Percentiles rank a stretch among this genome's conserved stretches.
Conservation (phyloP, 1,140 invertebrate species). For the Drosophila murphyi region DNA sequence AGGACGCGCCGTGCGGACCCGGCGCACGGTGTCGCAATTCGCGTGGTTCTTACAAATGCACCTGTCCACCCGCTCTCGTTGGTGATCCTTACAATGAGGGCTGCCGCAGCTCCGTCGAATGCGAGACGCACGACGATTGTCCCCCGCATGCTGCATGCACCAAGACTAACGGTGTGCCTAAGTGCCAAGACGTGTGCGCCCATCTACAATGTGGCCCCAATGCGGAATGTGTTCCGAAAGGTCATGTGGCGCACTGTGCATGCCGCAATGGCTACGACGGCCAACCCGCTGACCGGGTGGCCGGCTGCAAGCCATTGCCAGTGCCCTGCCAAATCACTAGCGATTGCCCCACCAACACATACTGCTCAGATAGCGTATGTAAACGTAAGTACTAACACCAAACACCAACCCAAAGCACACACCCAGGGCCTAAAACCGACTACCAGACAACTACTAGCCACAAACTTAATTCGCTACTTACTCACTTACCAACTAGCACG, state of each 20-base stretch:
- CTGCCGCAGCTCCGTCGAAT: constrained; percentile 91
- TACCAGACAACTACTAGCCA: constrained; percentile 57
- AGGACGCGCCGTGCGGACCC: constrained; percentile 91
- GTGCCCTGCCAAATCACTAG: constrained; percentile 88
- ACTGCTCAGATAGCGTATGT: constrained; percentile 92
- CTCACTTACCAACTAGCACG: constrained; percentile 59
- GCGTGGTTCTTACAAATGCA: constrained; percentile 92
- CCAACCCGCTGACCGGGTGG: constrained; percentile 88
- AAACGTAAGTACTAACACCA: constrained; percentile 88
- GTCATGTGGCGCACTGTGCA: constrained; percentile 90
- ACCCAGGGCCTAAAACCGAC: constrained; percentile 42
- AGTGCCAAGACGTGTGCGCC: constrained; percentile 92
- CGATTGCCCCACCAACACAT: constrained; percentile 91
- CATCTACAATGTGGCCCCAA: constrained; percentile 91
- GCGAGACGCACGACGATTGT: constrained; percentile 91
- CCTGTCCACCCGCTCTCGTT: constrained; percentile 90
- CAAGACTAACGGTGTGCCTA: constrained; percentile 88
- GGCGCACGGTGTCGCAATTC: constrained; percentile 93
- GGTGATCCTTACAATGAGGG: constrained; percentile 93
- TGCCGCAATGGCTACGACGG: constrained; percentile 92
- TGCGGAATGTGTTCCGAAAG: constrained; percentile 90
- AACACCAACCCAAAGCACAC: constrained; percentile 22
- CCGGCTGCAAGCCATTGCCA: constrained; percentile 91
- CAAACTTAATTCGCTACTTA: constrained; percentile 46
- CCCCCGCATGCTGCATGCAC: constrained; percentile 91